phyloP scores from a whole-genome alignment of 1,140 invertebrate genomes.

The Dermatophagoides farinae region DNA sequence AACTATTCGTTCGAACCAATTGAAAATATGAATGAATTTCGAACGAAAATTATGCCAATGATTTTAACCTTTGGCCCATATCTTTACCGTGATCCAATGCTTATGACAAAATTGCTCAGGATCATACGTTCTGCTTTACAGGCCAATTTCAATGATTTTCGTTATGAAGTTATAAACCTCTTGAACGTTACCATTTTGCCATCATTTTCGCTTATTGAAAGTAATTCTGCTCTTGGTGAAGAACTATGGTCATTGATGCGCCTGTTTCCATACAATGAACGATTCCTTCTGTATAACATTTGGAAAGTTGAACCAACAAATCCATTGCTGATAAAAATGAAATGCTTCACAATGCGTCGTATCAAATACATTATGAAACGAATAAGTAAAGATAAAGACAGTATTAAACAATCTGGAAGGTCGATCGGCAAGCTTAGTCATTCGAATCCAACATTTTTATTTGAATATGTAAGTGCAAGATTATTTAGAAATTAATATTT shows the following conservation, averaged over 20 bases:
- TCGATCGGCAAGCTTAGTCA: conserved; percentile 91
- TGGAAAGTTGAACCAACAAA: conserved; percentile 43
- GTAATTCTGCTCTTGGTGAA: conserved; percentile 84
- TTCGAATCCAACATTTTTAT: conserved; percentile 77
- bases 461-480: conserved; percentile 60
- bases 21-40: conserved; percentile 44
- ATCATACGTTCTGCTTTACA: conserved; percentile 57
- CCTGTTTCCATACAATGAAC: conserved; percentile 71
- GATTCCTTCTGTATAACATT: conserved; percentile 45
- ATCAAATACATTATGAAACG: conserved; percentile 93
- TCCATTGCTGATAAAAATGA: conserved; percentile 54
- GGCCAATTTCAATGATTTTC: conserved; percentile 26
- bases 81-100: conserved; percentile 59
- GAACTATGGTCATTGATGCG: conserved; percentile 83
- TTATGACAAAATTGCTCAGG: conserved; percentile 36
- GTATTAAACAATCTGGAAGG: conserved; percentile 84
- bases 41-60: conserved; percentile 62
- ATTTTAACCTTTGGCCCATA: conserved; percentile 64
- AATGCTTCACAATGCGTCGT: conserved; percentile 65
- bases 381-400: conserved; percentile 97
- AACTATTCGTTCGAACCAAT: conserved; percentile 27
- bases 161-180: conserved; percentile 59
- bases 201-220: conserved; percentile 67
- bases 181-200: conserved; percentile 71
- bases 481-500: not conserved